These are phyloP conservation scores for Labeo rohita DNA, from an alignment of 2,113 vertebrate genomes.

Conservation along the genomic window DNA sequence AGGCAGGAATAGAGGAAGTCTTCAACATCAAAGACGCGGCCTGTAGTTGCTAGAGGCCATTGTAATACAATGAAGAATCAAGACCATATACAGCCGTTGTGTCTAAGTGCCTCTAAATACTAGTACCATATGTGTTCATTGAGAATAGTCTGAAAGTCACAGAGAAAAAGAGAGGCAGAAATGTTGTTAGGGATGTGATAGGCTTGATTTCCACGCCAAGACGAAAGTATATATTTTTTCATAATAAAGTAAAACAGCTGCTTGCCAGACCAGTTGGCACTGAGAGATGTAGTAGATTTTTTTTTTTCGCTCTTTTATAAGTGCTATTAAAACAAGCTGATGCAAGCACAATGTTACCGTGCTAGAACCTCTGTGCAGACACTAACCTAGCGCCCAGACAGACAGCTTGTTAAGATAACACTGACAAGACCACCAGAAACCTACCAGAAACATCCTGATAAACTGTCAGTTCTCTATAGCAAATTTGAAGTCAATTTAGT, in stretches of 20 bases:
- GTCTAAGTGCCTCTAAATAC: slow-evolving; percentile 85
- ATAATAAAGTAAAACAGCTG: slow-evolving; percentile 82
- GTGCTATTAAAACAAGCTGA: slow-evolving; percentile 80
- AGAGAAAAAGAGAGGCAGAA: slow-evolving; percentile 71
- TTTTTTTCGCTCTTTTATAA: slow-evolving; percentile 76
- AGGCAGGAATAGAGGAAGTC: slow-evolving; percentile 83
- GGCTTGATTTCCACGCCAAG: slow-evolving; percentile 83
- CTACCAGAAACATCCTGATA: not conserved
- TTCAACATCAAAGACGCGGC: slow-evolving; percentile 83
- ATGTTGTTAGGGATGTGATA: slow-evolving; percentile 92
- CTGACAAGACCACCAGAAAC: not conserved
- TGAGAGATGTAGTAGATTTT: slow-evolving; percentile 73
- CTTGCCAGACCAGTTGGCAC: slow-evolving; percentile 82
- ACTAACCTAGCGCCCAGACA: slow-evolving; percentile 35
- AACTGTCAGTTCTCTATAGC: not conserved
- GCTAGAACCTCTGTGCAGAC: slow-evolving; percentile 66
- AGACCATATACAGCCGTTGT: slow-evolving; percentile 83
- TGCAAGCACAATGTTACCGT: slow-evolving; percentile 77
- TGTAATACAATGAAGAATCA: slow-evolving; percentile 90
- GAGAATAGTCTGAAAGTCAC: slow-evolving; percentile 78
- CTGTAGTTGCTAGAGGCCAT: slow-evolving; percentile 85
- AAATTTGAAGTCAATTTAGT: not conserved
- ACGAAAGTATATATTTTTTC: slow-evolving; percentile 74
- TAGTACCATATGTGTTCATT: slow-evolving; percentile 92
- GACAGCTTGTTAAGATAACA: slow-evolving; percentile 45